A percentile compares a stretch with the other conserved stretches of the same genome.
Conservation (phyloP, 2,797 vertebrate genomes). For the Brotogeris chrysoptera region DNA sequence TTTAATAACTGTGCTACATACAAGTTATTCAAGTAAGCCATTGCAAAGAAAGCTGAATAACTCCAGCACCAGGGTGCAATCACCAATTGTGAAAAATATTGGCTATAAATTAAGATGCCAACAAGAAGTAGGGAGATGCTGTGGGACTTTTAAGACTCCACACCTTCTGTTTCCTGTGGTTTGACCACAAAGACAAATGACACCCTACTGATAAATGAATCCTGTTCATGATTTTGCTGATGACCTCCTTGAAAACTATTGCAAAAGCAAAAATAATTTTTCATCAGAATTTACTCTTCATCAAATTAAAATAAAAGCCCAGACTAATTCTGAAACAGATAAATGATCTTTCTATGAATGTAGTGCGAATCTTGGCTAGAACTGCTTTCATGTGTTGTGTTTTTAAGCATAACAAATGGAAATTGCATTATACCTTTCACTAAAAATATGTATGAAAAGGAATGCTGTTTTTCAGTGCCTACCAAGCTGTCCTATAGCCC, state of each 20-base stretch:
- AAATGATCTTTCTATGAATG: neutral
- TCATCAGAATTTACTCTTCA: neutral
- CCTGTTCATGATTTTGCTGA: neutral
- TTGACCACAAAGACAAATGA: neutral
- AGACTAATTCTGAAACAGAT: neutral
- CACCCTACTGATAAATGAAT: neutral
- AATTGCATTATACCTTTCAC: neutral
- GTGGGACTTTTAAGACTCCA: neutral
- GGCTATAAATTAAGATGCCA: neutral
- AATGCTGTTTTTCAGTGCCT: neutral
- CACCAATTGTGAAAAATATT: neutral
- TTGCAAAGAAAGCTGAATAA: neutral
- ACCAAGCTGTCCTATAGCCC: neutral
- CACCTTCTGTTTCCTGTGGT: neutral
- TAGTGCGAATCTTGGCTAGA: neutral
- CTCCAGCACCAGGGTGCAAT: neutral
- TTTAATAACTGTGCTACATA: neutral
- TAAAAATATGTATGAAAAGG: neutral
- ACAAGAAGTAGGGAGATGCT: neutral
- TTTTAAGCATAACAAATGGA: neutral
- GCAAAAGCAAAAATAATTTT: neutral
- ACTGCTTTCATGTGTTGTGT: neutral
- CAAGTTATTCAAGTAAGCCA: neutral
- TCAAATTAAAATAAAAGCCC: neutral
- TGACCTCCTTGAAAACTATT: neutral